Evolutionary conservation across 1,140 invertebrate genomes (phyloP), one percentile per base, ranked within the genome.

Genomic region (Aradophagus sp.): DNA sequence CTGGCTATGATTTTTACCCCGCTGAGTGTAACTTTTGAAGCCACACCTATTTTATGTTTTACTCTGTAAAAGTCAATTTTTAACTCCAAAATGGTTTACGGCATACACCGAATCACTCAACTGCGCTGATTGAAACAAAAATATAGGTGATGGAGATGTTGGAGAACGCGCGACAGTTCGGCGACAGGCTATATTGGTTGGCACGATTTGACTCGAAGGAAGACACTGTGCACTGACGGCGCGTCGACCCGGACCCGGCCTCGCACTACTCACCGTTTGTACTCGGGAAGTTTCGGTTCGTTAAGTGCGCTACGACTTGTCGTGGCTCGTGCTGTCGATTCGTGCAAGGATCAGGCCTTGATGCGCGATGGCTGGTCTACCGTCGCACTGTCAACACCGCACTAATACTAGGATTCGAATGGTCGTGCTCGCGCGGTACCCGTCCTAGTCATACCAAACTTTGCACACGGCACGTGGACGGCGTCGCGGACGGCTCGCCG

Each of bases 381-480:
- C 59, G 58, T 59, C 55, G 68, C 65, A 70, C 69, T 63, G 52
- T 77, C 52, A 67, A 71, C 58, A 74, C 73, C 83, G 80, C 83
- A 85, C 84, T 85, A 84, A 86, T 86, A 86, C 83, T 86, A 83
- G 4, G 83, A 84, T 85, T 86, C 83, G 84, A 86, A 86, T 86
- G 84, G 76, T 78, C 77, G 74, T 77, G 77, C 79, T 66, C 74
- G 79, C 76, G 74, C 62, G 80, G 83, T 68, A 77, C 66, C 48
- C 78, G 81, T 79, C 81, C 84, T 86, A 86, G 84, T 86, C 84
- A 86, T 86, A 83, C 79, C 74, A 73, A 75, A 56, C 68, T 86
- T 85, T 86, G 84, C 84, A 86, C 84, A 86, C 84, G 84, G 84
- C 84, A 83, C 84, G 78, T 83, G 79, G 80, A 75, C 77, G 71